Percentiles rank a stretch among this genome's conserved stretches.
These are phyloP conservation scores for Panthera tigris DNA, from an alignment of 2,113 vertebrate species.

Conservation along the genomic window DNA sequence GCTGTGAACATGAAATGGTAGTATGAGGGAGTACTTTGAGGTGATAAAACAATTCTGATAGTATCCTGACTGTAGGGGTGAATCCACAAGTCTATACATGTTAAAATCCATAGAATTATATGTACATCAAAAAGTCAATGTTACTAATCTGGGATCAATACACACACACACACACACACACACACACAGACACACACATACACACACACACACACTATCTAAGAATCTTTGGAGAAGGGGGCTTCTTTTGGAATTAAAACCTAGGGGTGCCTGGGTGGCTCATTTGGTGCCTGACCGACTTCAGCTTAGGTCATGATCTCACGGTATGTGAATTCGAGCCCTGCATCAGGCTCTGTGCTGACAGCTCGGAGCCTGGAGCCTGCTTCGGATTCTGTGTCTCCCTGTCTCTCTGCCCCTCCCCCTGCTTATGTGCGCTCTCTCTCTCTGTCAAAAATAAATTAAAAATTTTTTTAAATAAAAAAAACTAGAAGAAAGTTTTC, in stretches of 20 bases:
- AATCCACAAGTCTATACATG: background rate
- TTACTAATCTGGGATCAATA: background rate
- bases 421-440: too few relatives aligned
- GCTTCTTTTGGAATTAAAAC: background rate
- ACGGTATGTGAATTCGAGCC: too few relatives aligned
- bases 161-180: background rate
- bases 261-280: background rate
- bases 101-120: background rate
- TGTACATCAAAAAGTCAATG: background rate
- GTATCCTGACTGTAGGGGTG: background rate
- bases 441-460: too few relatives aligned
- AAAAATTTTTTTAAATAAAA: background rate
- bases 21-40: background rate
- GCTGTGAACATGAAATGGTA: background rate
- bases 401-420: too few relatives aligned
- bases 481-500: background rate
- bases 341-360: too few relatives aligned
- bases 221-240: background rate
- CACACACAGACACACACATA: background rate
- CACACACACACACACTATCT: background rate
- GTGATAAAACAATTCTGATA: background rate
- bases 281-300: too few relatives aligned
- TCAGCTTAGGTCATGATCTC: too few relatives aligned
- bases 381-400: too few relatives aligned
- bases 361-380: too few relatives aligned